Evolutionary conservation across 2,888 invertebrate genomes (phyloP), one percentile per base, ranked within the genome.

Genomic region (Torymus auratus): DNA sequence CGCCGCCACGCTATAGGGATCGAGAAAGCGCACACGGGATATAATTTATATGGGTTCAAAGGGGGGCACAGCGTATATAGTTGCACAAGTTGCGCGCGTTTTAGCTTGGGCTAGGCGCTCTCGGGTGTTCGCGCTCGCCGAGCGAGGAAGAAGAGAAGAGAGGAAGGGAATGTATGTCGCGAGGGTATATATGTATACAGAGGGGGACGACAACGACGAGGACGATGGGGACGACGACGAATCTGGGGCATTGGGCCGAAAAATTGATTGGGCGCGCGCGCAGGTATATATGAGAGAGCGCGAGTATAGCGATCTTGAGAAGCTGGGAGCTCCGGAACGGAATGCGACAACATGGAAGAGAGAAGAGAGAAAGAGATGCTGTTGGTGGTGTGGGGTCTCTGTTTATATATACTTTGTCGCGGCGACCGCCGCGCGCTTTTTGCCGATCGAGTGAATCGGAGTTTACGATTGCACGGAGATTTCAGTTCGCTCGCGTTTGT

Each of bases 191-290:
- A 41, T 12, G n/a, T 53, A 28, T 20, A 52, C 17, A 15, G 12
- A 17, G 52, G 4, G 17, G 52, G n/a, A n/a, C n/a, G n/a, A 15
- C 62, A 5, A n/a, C n/a, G 10, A n/a, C 14, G 23, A 20, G 28
- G 11, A 52, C 17, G 15, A 14, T 15, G 50, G 3, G 17, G 52
- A 15, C 62, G n/a, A n/a, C 28, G 10, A n/a, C 50, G 61, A 55
- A 74, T 65, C 23, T 68, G 62, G 76, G 76, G 28, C 62, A 77
- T 77, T 70, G 76, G 69, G 69, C 69, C 69, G 76, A 77, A 77
- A 77, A 70, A 77, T 75, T 60, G 74, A 67, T 67, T 52, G 74
- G 67, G 20, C 60, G 41, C 17, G n/a, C 55, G 28, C 64, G 55
- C 56, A 15, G 2, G 12, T 17, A 28, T 15, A 11, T 28, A 2